Evolutionary conservation across 1,140 invertebrate genomes (phyloP).

Genomic region (Scylla paramamosain): DNA sequence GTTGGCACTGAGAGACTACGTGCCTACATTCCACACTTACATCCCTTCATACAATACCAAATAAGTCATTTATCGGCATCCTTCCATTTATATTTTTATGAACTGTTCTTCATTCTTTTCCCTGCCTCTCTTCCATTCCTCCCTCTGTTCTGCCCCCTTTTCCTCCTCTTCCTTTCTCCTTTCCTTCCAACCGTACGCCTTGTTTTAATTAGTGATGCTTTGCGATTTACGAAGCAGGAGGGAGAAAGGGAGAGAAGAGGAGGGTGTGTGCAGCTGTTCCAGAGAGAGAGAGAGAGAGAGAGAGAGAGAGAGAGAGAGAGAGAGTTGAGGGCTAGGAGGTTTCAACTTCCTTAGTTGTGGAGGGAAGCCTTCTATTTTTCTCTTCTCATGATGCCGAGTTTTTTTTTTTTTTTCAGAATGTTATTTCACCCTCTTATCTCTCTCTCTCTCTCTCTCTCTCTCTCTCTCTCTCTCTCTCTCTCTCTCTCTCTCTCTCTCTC

Average conservation of each 20-base stretch:
- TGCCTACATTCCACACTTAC: too few relatives aligned
- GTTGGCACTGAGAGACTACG: too few relatives aligned
- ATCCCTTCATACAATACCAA: too few relatives aligned
- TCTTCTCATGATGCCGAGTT: background rate
- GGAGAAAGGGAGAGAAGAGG: background rate
- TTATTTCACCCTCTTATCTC: background rate
- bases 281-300: conserved; percentile 5
- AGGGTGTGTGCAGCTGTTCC: background rate
- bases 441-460: background rate
- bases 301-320: conserved; percentile 1
- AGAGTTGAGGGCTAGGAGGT: background rate
- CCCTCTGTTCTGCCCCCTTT: background rate
- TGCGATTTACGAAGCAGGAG: background rate
- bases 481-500: background rate
- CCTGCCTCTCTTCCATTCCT: too few relatives aligned
- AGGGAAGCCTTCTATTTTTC: background rate
- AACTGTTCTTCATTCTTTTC: background rate
- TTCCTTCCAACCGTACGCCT: background rate
- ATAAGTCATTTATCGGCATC: background rate
- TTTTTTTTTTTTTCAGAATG: background rate
- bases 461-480: background rate
- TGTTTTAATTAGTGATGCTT: background rate
- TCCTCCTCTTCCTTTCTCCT: background rate
- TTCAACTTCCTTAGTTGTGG: background rate
- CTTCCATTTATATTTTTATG: background rate